Conservation (phyloP, 2,888 invertebrate genomes). For the Lepidocyrtinus sp. region DNA sequence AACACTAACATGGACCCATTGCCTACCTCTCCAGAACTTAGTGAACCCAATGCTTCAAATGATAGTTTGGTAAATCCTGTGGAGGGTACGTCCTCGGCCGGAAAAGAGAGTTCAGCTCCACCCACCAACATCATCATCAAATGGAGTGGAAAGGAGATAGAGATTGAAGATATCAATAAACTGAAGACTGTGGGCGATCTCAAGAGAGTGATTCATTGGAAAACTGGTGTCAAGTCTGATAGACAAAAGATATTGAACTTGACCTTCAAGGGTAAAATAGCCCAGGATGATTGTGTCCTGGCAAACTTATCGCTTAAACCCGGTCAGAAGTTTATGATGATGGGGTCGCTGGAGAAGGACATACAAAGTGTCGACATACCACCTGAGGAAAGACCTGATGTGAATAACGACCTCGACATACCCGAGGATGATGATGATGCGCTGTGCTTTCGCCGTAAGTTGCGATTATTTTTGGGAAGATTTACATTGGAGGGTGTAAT, state of each 20-base stretch:
- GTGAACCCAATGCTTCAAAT: background rate
- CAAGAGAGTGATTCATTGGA: constrained; percentile 87
- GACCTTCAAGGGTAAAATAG: constrained; percentile 91
- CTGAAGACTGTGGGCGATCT: constrained; percentile 85
- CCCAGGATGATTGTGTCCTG: constrained; percentile 85
- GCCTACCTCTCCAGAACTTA: constrained; percentile 11
- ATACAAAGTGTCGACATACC: constrained; percentile 87
- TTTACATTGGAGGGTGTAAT: background rate
- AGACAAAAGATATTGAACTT: constrained; percentile 94
- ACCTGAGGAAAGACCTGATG: constrained; percentile 75
- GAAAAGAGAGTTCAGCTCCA: constrained; percentile 12
- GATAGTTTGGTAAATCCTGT: no score
- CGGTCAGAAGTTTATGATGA: constrained; percentile 95
- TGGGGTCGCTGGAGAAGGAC: constrained; percentile 94
- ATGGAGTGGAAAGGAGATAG: constrained; percentile 94
- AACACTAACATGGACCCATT: constrained; percentile 2
- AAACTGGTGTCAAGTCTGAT: constrained; percentile 92
- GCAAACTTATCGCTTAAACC: constrained; percentile 85
- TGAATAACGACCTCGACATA: constrained; percentile 67
- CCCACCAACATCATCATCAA: constrained; percentile 80
- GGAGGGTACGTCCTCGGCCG: no score
- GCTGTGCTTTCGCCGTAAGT: constrained; percentile 80
- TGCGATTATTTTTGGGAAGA: background rate
- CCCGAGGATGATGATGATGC: constrained; percentile 79
- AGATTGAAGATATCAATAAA: constrained; percentile 81